Conservation (phyloP, 2,797 vertebrate genomes). For the Oryzias sinensis region DNA sequence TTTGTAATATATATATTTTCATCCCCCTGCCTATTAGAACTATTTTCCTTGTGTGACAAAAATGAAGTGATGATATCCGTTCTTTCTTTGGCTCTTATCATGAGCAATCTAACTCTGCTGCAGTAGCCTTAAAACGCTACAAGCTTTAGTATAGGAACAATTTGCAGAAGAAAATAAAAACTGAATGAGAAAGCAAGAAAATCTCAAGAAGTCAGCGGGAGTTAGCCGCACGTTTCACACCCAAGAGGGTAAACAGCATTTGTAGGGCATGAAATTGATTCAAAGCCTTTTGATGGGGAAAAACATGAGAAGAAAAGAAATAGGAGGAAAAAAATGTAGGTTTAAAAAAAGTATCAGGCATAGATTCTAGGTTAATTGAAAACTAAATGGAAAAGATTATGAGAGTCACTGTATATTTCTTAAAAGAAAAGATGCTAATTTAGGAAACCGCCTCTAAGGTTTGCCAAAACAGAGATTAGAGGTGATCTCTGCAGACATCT, state of each 20-base stretch:
- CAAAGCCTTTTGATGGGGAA: conserved; percentile 65
- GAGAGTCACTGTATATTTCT: conserved; percentile 4
- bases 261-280: conserved; percentile 78
- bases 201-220: conserved; percentile 44
- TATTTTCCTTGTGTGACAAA: neutral
- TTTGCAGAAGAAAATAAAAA: conserved; percentile 21
- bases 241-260: conserved; percentile 76
- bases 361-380: conserved; percentile 44
- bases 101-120: conserved; percentile 36
- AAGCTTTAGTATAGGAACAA: conserved; percentile 31
- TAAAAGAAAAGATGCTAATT: conserved; percentile 13
- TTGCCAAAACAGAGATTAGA: conserved; percentile 10
- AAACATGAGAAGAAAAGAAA: conserved; percentile 25
- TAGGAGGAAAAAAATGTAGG: conserved; percentile 37
- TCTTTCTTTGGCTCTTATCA: conserved; percentile 30
- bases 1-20: neutral
- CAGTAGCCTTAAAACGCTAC: conserved; percentile 25
- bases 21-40: neutral
- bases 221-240: conserved; percentile 66
- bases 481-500: conserved; percentile 43
- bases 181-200: conserved; percentile 13
- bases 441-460: conserved; percentile 8
- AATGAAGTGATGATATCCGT: neutral
- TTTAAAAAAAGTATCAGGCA: conserved; percentile 23
- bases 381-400: conserved; percentile 6